Evolutionary conservation across 1,140 invertebrate genomes (phyloP), one percentile per base, ranked within the genome.

Genomic region (Hirudo medicinalis): DNA sequence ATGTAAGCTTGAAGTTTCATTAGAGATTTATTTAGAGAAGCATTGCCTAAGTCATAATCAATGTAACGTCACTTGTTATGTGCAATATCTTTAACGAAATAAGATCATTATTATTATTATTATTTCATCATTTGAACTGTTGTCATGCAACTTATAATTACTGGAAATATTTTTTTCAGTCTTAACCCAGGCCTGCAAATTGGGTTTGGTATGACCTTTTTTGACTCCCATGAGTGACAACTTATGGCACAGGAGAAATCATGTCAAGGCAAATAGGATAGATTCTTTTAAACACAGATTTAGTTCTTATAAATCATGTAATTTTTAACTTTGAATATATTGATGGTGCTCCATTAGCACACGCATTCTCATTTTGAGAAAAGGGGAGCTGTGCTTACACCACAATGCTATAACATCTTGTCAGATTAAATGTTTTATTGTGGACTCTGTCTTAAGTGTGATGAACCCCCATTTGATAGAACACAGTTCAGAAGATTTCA

Each of bases 151-250:
- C 19, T 63, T 63, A 63, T 11, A 22, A 63, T 32, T 63, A 57
- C 20, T 9, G 20, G 25, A 57, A n/a, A 25, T n/a, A 2, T 63
- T 13, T 60, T 60, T 27, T 25, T 13, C 57, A 63, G 57, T 22
- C 22, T 63, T 13, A 63, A 63, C 13, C 57, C 57, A 13, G 57
- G 57, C 22, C 57, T 63, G 57, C 57, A 63, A 63, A 13, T 63
- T 13, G 57, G 57, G 22, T 25, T 63, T n/a, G 57, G 57, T 9
- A 32, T 63, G 22, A 6, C 57, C 22, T 63, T 63, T 32, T 63
- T 63, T 15, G 22, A 32, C 22, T 15, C 8, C 29, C 57, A 63
- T 0, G 22, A 63, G 29, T 63, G 57, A 32, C 22, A n/a, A n/a
- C 29, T 0, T 1, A n/a, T 1, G 57, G 11, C 19, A 15, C 57